Conservation (phyloP, 2,888 invertebrate species). For the Yponomeuta malinellus region DNA sequence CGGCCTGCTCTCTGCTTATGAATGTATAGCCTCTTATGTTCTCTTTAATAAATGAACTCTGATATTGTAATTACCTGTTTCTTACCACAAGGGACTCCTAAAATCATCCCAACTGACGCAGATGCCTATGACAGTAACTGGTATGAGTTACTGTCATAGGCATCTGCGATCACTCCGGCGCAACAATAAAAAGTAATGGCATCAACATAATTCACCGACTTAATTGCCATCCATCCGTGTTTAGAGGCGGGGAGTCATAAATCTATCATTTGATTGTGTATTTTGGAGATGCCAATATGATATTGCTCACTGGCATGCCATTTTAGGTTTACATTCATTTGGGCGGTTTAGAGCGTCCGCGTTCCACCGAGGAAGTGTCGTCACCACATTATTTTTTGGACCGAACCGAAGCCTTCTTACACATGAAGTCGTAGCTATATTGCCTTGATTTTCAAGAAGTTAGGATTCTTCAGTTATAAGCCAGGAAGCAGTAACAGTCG, state of each 20-base stretch:
- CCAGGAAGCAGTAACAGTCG: too few relatives aligned
- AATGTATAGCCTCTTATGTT: too few relatives aligned
- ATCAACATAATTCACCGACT: constrained; percentile 1
- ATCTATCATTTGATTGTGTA: constrained; percentile 10
- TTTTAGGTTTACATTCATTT: background rate
- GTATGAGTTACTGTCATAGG: too few relatives aligned
- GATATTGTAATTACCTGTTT: background rate
- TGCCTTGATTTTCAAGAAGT: too few relatives aligned
- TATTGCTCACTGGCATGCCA: background rate
- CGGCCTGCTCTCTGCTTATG: too few relatives aligned
- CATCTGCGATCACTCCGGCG: background rate
- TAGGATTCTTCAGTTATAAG: too few relatives aligned
- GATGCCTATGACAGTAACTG: constrained; percentile 1
- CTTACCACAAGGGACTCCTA: background rate
- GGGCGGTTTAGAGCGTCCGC: too few relatives aligned
- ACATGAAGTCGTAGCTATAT: too few relatives aligned
- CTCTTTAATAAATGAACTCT: too few relatives aligned
- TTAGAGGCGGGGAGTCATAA: constrained; percentile 9
- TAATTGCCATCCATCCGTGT: constrained; percentile 10
- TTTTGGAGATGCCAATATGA: background rate
- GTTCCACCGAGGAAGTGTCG: background rate
- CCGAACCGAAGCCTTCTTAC: too few relatives aligned
- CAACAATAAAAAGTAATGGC: constrained; percentile 6
- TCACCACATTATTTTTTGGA: background rate
- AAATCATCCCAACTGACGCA: background rate